Percentiles rank a stretch among this genome's conserved stretches.
Conservation (phyloP, 2,888 invertebrate species). For the Eristalinus sepulchralis region DNA sequence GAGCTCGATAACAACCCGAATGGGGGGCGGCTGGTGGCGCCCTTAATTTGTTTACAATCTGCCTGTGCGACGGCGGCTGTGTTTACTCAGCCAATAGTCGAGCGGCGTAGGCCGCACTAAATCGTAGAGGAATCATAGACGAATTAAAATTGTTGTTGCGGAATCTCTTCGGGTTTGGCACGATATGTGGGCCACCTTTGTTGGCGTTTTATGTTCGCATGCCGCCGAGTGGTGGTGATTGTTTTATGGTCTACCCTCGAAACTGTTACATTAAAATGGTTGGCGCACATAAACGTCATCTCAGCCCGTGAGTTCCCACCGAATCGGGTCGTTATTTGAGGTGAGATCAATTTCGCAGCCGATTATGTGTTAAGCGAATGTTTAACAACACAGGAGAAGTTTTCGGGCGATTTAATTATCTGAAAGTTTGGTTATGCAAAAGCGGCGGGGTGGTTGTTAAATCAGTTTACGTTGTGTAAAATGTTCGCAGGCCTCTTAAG, state of each 20-base stretch:
- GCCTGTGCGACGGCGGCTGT: neutral
- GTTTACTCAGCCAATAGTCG: constrained; percentile 4
- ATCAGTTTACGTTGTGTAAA: neutral
- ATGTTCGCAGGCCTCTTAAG: neutral
- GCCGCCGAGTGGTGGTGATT: neutral
- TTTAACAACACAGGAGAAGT: neutral
- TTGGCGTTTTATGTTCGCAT: neutral
- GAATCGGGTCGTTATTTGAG: neutral
- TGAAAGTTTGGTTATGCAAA: neutral
- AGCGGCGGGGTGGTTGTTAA: neutral
- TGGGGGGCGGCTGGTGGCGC: neutral
- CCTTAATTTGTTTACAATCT: constrained; percentile 22
- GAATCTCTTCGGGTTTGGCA: neutral
- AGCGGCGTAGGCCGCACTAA: neutral
- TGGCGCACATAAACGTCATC: neutral
- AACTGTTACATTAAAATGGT: neutral
- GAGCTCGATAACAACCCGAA: neutral
- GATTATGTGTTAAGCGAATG: neutral
- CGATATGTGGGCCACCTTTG: neutral
- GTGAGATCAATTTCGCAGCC: neutral
- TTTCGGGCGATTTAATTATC: neutral
- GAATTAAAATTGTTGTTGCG: constrained; percentile 11
- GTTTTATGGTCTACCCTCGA: neutral
- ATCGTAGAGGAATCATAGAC: constrained; percentile 1
- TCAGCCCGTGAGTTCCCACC: neutral